Evolutionary conservation across 2,113 vertebrate species (phyloP), one percentile per base, ranked within the genome.

Genomic region (Osmerus eperlanus): DNA sequence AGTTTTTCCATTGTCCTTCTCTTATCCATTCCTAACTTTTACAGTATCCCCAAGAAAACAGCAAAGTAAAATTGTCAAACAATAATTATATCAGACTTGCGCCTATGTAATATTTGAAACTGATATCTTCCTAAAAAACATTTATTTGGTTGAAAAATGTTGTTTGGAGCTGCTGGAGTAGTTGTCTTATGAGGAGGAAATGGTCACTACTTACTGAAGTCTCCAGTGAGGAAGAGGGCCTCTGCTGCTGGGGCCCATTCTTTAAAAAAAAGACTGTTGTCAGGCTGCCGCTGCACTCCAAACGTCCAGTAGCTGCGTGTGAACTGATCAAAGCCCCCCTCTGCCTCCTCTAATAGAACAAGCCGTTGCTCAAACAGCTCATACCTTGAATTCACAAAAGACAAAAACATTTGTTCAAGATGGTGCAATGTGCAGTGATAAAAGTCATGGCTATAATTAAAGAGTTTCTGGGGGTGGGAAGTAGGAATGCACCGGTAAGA

Each of bases 201-300:
- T 58, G 21, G 23, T 32, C 25, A 64, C 7, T 89, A 97, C 97
- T 94, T 91, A 99, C 97, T 99, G 89, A 98, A 99, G 74, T 99
- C 97, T 66, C 97, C 97, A 36, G 95, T 89, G n/a, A 99, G 96
- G 90, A 97, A 98, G 63, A 99, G 92, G 9, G 93, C 96, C 88
- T 98, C 95, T 4, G 97, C 97, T 61, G 93, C 95, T 0, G 97
- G 97, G 52, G 94, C 96, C 97, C 97, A 99, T 84, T 99, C 97
- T 67, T 91, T 93, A 78, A 97, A 97, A 79, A 93, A 86, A 56
- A 99, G 79, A 78, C 94, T 94, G 76, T 94, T 95, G 91, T 97
- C 91, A 0, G 77, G 72, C 76, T 77, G 86, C 1, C 88, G 92
- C 64, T 96, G 93, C 51, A 96, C 81, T 13, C 96, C 96, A 0